phyloP scores from a whole-genome alignment of 1,140 invertebrate species.

The Pectinophora gossypiella region DNA sequence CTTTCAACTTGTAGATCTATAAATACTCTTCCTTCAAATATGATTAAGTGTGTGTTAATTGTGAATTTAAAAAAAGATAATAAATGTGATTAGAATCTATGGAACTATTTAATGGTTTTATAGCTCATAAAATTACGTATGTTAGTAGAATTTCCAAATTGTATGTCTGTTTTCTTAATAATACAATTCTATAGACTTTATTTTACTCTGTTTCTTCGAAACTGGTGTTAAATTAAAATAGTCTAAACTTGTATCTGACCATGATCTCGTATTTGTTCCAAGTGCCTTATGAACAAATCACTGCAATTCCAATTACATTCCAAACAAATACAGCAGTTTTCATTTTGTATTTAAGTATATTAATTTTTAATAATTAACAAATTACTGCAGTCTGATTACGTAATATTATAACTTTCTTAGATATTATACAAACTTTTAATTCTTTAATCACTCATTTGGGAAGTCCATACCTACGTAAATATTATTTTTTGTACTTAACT shows the following conservation, averaged over 20 bases:
- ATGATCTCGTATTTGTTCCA: constrained; percentile 67
- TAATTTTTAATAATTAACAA: too few species aligned
- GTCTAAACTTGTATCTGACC: constrained; percentile 22
- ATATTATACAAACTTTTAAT: too few species aligned
- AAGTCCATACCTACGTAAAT: not conserved
- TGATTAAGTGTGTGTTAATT: constrained; percentile 39
- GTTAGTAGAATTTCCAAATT: constrained; percentile 14
- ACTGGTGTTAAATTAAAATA: not conserved
- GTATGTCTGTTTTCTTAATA: constrained; percentile 6
- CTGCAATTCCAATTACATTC: constrained; percentile 62
- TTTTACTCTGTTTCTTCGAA: not conserved
- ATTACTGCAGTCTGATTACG: too few species aligned
- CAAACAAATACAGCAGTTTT: constrained; percentile 10
- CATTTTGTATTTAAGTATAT: too few species aligned
- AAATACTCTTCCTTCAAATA: constrained; percentile 27
- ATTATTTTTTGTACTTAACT: constrained; percentile 29
- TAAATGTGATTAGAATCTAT: constrained; percentile 58
- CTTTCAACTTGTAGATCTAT: constrained; percentile 22
- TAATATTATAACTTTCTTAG: too few species aligned
- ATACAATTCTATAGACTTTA: not conserved
- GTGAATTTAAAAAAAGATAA: constrained; percentile 30
- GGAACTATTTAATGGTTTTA: constrained; percentile 54
- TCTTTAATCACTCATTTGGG: not conserved
- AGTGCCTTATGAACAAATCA: constrained; percentile 73
- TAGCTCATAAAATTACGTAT: constrained; percentile 38